These are phyloP conservation scores for Ailuropoda melanoleuca DNA, from an alignment of 2,113 vertebrate species.

Conservation along the genomic window DNA sequence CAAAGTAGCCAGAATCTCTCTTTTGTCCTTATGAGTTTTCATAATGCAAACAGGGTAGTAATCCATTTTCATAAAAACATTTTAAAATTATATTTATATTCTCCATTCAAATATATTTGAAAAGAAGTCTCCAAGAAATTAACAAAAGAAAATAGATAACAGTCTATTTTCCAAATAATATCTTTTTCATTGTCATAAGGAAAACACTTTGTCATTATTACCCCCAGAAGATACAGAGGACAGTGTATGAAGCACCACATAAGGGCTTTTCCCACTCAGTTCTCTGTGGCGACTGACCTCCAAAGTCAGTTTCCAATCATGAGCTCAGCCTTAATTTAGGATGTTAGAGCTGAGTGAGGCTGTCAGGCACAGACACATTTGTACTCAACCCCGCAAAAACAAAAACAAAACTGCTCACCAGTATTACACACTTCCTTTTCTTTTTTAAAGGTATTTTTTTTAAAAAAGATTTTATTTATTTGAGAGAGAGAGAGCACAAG, in stretches of 20 bases:
- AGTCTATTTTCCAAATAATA: not conserved
- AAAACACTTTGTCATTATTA: not conserved
- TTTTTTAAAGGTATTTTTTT: not conserved
- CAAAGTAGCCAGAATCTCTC: constrained; percentile 93
- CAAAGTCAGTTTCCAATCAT: not conserved
- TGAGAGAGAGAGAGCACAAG: not conserved
- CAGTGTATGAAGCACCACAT: not conserved
- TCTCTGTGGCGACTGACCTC: not conserved
- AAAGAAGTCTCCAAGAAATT: not conserved
- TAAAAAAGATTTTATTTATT: not conserved
- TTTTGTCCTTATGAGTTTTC: constrained; percentile 85
- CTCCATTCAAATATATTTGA: not conserved
- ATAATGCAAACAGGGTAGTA: not conserved
- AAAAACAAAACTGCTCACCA: not conserved
- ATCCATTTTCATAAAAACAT: not conserved
- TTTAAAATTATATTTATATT: not conserved
- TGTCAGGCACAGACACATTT: not conserved
- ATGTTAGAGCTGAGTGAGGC: not conserved
- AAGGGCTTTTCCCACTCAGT: not conserved
- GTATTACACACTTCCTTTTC: not conserved
- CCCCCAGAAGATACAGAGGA: not conserved
- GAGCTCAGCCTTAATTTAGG: not conserved
- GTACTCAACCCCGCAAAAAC: not conserved
- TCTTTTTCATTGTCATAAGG: not conserved
- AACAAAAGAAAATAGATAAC: not conserved